Percentiles rank a stretch among this genome's conserved stretches.
These are phyloP conservation scores for Pyxicephalus adspersus DNA, from an alignment of 2,113 vertebrate species.

Conservation along the genomic window DNA sequence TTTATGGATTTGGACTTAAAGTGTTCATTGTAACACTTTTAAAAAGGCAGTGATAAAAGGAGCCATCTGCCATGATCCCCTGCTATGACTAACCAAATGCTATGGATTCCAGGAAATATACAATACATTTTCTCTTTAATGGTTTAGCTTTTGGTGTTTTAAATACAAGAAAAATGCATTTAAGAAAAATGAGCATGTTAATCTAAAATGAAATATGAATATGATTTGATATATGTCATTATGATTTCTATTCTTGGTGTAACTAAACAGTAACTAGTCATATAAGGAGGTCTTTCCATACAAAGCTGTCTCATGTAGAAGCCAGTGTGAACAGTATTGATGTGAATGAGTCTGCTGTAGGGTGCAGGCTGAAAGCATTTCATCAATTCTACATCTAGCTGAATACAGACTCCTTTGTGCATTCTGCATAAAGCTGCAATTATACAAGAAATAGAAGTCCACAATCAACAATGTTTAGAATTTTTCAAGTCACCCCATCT, in stretches of 20 bases:
- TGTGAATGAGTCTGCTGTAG: slow-evolving; percentile 13
- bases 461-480: slow-evolving; percentile 71
- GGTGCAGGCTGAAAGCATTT: slow-evolving; percentile 15
- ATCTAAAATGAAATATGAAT: background rate
- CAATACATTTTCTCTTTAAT: no score
- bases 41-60: no score
- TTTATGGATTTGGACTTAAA: no score
- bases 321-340: slow-evolving; percentile 1
- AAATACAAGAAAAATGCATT: no score
- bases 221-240: background rate
- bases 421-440: slow-evolving; percentile 69
- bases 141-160: no score
- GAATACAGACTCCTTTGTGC: slow-evolving; percentile 58
- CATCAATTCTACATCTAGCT: slow-evolving; percentile 18
- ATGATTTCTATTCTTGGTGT: background rate
- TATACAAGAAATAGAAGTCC: slow-evolving; percentile 71
- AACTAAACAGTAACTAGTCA: background rate
- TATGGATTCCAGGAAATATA: no score
- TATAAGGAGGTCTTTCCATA: background rate
- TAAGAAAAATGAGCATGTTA: background rate
- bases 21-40: no score
- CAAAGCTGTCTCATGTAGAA: background rate
- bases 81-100: no score
- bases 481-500: slow-evolving; percentile 70
- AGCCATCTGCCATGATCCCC: no score